Evolutionary conservation across 92 coral and sea anemone genomes (phyloP).

Genomic region (Galaxea fascicularis): DNA sequence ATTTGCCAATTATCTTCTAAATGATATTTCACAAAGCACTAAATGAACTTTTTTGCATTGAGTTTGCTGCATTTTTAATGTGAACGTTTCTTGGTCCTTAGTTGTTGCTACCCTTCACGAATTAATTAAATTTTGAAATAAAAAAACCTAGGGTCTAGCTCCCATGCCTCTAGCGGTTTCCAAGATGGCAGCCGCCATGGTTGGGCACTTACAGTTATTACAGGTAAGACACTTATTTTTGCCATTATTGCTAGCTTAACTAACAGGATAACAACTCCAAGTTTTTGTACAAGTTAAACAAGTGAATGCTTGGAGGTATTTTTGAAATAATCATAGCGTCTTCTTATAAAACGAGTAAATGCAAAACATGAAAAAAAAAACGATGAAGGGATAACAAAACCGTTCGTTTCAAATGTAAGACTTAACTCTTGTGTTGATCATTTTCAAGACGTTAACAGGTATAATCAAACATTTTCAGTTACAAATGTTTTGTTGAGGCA

Average conservation of each 20-base stretch:
- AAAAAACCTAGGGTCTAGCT: neutral
- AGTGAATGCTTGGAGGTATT: neutral
- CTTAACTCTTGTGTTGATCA: neutral
- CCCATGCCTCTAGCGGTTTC: conserved; percentile 13
- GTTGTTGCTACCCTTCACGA: neutral
- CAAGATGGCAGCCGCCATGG: conserved; percentile 19
- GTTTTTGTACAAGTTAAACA: neutral
- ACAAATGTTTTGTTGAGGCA: neutral
- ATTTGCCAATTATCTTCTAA: neutral
- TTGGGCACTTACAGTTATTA: conserved; percentile 9
- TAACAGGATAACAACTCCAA: neutral
- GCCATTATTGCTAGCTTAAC: neutral
- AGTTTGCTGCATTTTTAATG: conserved; percentile 10
- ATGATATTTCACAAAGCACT: neutral
- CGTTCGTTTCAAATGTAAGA: neutral
- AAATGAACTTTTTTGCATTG: neutral
- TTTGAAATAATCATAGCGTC: neutral
- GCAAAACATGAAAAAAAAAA: conserved; percentile 7
- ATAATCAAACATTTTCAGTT: neutral
- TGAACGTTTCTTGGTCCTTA: neutral
- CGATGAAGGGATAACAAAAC: neutral
- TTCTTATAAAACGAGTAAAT: conserved; percentile 5
- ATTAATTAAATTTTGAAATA: neutral
- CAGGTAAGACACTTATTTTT: conserved; percentile 24
- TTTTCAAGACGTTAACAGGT: conserved; percentile 2